A percentile compares a stretch with the other conserved stretches of the same genome.
These are phyloP conservation scores for Molossus molossus DNA, from an alignment of 2,797 vertebrate genomes.

Conservation along the genomic window DNA sequence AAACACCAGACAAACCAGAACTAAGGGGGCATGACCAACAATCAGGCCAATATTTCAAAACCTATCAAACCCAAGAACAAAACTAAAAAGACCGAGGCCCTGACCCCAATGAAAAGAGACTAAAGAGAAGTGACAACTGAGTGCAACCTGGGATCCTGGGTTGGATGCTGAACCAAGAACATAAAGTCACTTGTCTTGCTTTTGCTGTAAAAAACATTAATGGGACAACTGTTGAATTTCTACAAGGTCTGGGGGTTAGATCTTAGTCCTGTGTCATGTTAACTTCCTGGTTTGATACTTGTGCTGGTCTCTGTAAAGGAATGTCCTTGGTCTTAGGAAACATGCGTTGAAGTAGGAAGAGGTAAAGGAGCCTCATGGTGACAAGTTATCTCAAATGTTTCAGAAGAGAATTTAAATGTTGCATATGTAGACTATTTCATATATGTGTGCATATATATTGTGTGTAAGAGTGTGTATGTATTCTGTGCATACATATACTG, in stretches of 20 bases:
- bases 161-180: background rate
- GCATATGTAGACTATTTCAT: background rate
- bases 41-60: no score
- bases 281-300: background rate
- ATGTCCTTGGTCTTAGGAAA: background rate
- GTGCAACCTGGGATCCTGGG: no score
- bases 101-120: no score
- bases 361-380: background rate
- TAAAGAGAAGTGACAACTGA: no score
- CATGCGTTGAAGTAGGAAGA: background rate
- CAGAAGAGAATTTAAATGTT: background rate
- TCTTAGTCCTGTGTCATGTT: fast-evolving
- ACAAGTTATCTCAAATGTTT: background rate
- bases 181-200: background rate
- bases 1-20: no score
- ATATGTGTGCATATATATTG: background rate
- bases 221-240: background rate
- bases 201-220: background rate
- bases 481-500: background rate
- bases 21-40: no score
- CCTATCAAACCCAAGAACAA: no score
- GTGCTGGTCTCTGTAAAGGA: background rate
- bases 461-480: background rate
- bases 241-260: background rate
- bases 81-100: no score